Evolutionary conservation across 2,797 vertebrate genomes (phyloP).

Genomic region (Mus minutoides): DNA sequence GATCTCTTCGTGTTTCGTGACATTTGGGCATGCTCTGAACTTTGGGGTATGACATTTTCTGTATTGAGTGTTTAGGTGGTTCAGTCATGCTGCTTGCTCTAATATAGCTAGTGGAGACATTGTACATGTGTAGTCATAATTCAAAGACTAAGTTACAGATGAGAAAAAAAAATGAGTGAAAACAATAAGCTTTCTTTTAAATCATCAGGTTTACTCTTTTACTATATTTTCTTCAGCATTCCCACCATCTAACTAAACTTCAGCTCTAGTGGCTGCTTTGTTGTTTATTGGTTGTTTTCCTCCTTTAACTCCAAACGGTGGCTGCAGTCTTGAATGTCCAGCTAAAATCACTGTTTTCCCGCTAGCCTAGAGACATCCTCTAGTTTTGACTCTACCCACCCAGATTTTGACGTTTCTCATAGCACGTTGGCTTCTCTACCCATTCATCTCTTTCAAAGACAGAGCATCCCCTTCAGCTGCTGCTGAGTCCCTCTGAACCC

Average conservation of each 20-base stretch:
- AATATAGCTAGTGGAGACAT: background rate
- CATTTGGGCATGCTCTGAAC: background rate
- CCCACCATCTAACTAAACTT: background rate
- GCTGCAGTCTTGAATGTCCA: background rate
- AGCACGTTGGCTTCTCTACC: conserved; percentile 57
- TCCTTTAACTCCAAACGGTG: background rate
- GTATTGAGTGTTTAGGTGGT: background rate
- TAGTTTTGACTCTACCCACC: conserved; percentile 25
- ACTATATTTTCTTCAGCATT: background rate
- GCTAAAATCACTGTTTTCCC: conserved; percentile 28
- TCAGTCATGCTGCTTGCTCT: background rate
- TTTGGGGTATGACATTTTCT: background rate
- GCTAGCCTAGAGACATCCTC: conserved; percentile 54
- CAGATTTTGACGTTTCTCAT: conserved; percentile 72
- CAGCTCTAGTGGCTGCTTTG: background rate
- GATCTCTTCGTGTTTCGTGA: background rate
- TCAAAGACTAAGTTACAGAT: background rate
- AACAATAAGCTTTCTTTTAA: background rate
- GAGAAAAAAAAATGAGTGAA: background rate
- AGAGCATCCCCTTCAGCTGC: conserved; percentile 39
- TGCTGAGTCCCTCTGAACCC: conserved; percentile 54
- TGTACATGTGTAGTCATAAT: background rate
- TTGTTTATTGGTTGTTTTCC: background rate
- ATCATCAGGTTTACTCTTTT: conserved; percentile 1
- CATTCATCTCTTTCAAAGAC: conserved; percentile 59